Evolutionary conservation across 2,888 invertebrate species (phyloP), one percentile per base, ranked within the genome.

Genomic region (Rhimphoctona megacephalus): DNA sequence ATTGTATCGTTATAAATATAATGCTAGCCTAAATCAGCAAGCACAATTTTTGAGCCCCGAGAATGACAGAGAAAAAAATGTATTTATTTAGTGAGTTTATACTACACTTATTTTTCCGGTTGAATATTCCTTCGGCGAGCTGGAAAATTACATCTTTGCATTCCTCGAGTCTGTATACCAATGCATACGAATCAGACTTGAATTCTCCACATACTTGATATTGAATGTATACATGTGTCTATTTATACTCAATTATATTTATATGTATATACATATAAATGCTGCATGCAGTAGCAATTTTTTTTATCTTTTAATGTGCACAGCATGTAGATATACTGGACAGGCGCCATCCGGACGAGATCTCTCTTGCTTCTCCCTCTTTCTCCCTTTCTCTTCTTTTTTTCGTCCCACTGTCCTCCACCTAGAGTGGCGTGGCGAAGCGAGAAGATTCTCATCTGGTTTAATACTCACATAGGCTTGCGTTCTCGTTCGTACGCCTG

Each of bases 261-360:
- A 9, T 57, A 39, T 49, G 61, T 43, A 79, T 73, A n/a, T 25
- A 46, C 69, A 66, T 76, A 22, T 30, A 66, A 54, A 74, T 25
- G 54, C 54, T 46, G 1, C 8, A 52, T 66, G 25, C 54, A 33
- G 19, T 74, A 67, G 54, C n/a, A 43, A 33, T 77, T 61, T 69
- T 66, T 67, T 43, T 11, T 14, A 54, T 49, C 30, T 39, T 61
- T 36, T 57, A 52, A 46, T n/a, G 61, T 64, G 43, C 30, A 72
- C 70, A n/a, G n/a, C n/a, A 73, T 72, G 69, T 33, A 79, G 78
- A 70, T 72, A 67, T n/a, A 33, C n/a, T 66, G 77, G 64, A 25
- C 87, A 86, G 89, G 89, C 89, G 89, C 89, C 89, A 87, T 87
- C 80, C 85, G 85, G 83, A 78, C 81, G 81, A 85, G 81, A 86